Evolutionary conservation across 2,888 invertebrate species (phyloP), one percentile per base, ranked within the genome.

Genomic region (Synergus itoensis): DNA sequence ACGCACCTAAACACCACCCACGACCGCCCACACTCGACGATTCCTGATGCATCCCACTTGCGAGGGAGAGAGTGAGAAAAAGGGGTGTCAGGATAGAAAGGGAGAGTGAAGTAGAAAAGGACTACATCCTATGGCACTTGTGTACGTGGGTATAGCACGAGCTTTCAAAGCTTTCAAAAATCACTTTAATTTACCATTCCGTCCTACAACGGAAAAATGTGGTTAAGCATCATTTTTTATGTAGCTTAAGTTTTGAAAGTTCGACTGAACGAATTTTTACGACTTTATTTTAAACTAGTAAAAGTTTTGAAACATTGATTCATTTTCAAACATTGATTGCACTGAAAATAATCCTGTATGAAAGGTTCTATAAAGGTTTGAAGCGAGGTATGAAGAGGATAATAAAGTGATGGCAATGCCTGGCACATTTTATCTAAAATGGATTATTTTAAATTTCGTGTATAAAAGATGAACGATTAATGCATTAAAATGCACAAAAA

Each of bases 1-100:
- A 87, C 87, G 87, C 86, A 83, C 85, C 88, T 87, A 88, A 89
- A 87, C 87, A 86, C 87, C 88, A 87, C 88, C 90, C 88, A 89
- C 88, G 85, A 83, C 79, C 88, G 88, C 88, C 87, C 84, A 89
- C 88, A 78, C 78, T 77, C 77, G 63, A 67, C 80, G 79, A 81
- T 82, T 83, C 76, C 76, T 76, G 77, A 75, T 76, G n/a, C 60
- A 60, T 21, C 57, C 14, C 28, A 53, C 18, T 63, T 18, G 21
- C 63, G 18, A 40, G 11, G 57, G 16, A 14, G 40, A 60, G 43
- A 62, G 67, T 21, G 75, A 67, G 75, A 77, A 41, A 40, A 48
- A 67, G 45, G n/a, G 41, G 76, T 60, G 36, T 40, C 14, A 53
- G 14, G 21, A 76, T 60, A 60, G 60, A 76, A 60, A 76, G 60